Evolutionary conservation across 53 echinoderm and acorn worm species (phyloP), one percentile per base, ranked within the genome.

Genomic region (Patiria pectinifera): DNA sequence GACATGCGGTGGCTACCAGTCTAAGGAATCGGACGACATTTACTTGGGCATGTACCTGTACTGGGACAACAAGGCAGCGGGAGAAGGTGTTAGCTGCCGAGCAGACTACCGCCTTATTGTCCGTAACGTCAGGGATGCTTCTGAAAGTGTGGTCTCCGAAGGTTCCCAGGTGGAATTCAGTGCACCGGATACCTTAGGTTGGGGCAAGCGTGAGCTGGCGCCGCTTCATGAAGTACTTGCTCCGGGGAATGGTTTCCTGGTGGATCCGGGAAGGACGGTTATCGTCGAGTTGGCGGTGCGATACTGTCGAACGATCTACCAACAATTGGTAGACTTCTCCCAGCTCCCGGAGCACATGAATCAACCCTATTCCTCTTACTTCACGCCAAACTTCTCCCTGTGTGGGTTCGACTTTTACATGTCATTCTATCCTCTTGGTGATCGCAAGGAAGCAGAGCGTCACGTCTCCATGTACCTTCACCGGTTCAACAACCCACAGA

Each of bases 401-500:
- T 94, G 92, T 23, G 96, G 96, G 8, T 95, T 96, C 48, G 97
- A 96, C 75, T 97, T 97, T 77, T 97, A 97, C 93, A 80, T 97
- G 35, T 97, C 97, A 2, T 93, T 97, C 14, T 97, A 97, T 48
- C 97, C 97, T 0, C 94, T 96, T 1, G 97, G 97, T 24, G 97
- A 97, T 62, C 95, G 97, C 13, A 95, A 95, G 83, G 96, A 97
- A 92, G 97, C 97, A 0, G 94, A 94, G 4, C 93, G 94, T 8
- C 93, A 96, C 74, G 97, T 96, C 48, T 97, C 97, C 75, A 97
- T 97, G 95, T 97, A 97, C 85, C 96, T 97, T n/a, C 97, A 97
- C 69, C 96, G 97, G 70, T 95, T 93, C 90, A 93, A 93, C 82
- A 94, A 95, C 23, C 89, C 93, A 13, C 94, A 95, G 44, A 70